These are phyloP conservation scores for Pseudococcus longispinus DNA, from an alignment of 2,888 invertebrate species.

Conservation along the genomic window DNA sequence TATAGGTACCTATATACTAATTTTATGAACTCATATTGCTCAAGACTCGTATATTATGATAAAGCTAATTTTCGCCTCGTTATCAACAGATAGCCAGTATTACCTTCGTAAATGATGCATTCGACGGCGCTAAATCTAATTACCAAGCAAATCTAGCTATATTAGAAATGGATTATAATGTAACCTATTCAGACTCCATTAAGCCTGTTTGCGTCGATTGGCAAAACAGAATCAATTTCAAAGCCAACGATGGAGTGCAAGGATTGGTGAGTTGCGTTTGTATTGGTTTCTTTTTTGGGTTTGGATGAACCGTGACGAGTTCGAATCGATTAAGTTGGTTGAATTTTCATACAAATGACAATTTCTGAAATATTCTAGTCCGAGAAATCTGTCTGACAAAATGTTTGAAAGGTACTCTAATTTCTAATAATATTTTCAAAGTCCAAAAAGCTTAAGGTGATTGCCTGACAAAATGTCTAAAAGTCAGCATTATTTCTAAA, in stretches of 20 bases:
- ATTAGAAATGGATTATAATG: conserved; percentile 29
- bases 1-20: too few relatives aligned
- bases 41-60: background rate
- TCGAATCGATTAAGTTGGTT: background rate
- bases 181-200: background rate
- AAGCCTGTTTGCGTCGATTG: conserved; percentile 22
- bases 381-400: too few relatives aligned
- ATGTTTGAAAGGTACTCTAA: too few relatives aligned
- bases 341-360: too few relatives aligned
- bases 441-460: too few relatives aligned
- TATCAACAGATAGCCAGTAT: conserved; percentile 29
- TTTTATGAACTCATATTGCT: background rate
- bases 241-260: background rate
- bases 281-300: background rate
- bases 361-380: too few relatives aligned
- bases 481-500: too few relatives aligned
- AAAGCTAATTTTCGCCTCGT: background rate
- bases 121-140: conserved; percentile 6
- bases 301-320: background rate
- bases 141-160: conserved; percentile 6
- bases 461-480: too few relatives aligned
- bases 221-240: conserved; percentile 18
- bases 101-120: background rate
- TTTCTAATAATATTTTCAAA: too few relatives aligned
- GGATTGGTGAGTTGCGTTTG: background rate